Evolutionary conservation across 2,888 invertebrate genomes (phyloP).

Genomic region (Cremastinae sp.): DNA sequence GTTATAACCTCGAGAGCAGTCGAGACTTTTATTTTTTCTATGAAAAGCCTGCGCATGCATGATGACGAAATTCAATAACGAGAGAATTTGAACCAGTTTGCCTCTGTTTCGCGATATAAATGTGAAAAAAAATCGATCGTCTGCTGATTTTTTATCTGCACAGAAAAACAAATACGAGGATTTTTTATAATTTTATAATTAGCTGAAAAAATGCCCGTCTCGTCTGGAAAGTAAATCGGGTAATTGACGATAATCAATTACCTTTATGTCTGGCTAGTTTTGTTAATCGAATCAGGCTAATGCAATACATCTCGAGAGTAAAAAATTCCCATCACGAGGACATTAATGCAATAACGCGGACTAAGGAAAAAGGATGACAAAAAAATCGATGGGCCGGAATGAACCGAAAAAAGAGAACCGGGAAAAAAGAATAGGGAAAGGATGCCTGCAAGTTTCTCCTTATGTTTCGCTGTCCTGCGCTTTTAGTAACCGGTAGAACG

Average conservation of each 20-base stretch:
- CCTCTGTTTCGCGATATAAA: slow-evolving; percentile 12
- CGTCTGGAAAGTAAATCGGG: background rate
- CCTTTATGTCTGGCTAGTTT: slow-evolving; percentile 19
- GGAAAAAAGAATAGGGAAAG: background rate
- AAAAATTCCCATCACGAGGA: background rate
- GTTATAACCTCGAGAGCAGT: slow-evolving; percentile 32
- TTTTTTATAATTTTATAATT: slow-evolving; percentile 8
- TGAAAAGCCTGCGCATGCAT: slow-evolving; percentile 8
- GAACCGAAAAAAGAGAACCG: slow-evolving; percentile 25
- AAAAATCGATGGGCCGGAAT: slow-evolving; percentile 13
- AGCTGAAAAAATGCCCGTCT: background rate
- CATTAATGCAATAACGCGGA: slow-evolving; percentile 49
- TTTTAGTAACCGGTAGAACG: slow-evolving; percentile 71
- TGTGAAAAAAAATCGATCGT: slow-evolving; percentile 8
- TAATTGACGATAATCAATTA: slow-evolving; percentile 33
- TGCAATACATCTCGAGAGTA: background rate
- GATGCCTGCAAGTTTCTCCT: slow-evolving; percentile 11
- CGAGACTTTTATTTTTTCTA: slow-evolving; percentile 31
- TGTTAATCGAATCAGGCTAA: background rate
- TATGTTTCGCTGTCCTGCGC: slow-evolving; percentile 53
- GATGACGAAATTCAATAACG: slow-evolving; percentile 40
- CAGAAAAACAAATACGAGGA: background rate
- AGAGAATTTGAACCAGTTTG: slow-evolving; percentile 24
- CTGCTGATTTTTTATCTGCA: slow-evolving; percentile 3
- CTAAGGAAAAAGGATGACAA: slow-evolving; percentile 10